phyloP scores from a whole-genome alignment of 2,113 vertebrate species.

The Myanophis thanlyinensis region DNA sequence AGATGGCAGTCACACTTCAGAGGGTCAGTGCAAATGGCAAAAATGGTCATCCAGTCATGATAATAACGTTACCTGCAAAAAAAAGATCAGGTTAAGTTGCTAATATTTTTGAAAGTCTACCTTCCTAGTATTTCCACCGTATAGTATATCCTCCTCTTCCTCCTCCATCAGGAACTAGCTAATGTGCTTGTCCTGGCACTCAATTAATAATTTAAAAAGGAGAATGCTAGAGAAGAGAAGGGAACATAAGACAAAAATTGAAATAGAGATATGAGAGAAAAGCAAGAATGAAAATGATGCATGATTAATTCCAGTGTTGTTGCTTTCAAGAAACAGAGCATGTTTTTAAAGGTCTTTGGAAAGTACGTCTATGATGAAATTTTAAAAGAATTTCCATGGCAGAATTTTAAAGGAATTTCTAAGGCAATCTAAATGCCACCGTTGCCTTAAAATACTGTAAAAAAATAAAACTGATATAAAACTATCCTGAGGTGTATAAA shows the following conservation, averaged over 20 bases:
- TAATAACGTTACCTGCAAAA: constrained; percentile 41
- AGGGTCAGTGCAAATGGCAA: constrained; percentile 8
- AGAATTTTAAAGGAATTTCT: background rate
- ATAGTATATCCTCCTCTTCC: background rate
- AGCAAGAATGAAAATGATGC: constrained; percentile 16
- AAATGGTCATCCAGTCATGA: constrained; percentile 20
- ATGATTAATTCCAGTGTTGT: constrained; percentile 17
- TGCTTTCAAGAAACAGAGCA: background rate
- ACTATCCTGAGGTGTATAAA: background rate
- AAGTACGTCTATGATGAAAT: background rate
- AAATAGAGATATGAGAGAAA: background rate
- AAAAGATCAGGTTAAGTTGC: constrained; percentile 22
- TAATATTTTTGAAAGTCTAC: constrained; percentile 22
- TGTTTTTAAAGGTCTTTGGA: constrained; percentile 4
- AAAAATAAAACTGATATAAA: background rate
- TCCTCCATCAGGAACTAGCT: background rate
- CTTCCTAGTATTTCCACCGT: constrained; percentile 28
- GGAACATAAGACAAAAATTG: background rate
- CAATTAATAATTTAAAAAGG: constrained; percentile 1
- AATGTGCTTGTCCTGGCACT: background rate
- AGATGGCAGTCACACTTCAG: constrained; percentile 26
- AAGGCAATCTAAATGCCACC: background rate
- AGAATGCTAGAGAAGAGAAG: background rate
- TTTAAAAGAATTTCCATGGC: background rate
- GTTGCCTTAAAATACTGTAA: background rate